These are phyloP conservation scores for Hemitrygon akajei DNA, from an alignment of 2,797 vertebrate species.

Conservation along the genomic window DNA sequence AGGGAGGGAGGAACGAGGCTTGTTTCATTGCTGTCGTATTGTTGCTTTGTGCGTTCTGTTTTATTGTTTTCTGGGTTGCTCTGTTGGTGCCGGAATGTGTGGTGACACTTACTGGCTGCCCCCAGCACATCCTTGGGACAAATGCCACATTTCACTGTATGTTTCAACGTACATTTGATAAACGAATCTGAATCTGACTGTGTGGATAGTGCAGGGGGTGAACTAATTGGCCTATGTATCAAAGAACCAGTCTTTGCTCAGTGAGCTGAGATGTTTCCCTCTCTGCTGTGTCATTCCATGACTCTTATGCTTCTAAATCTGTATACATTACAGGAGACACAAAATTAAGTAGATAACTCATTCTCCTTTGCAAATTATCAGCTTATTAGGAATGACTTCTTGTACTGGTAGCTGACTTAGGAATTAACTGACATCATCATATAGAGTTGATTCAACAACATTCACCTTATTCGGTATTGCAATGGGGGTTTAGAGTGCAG, in stretches of 20 bases:
- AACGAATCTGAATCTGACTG: background rate
- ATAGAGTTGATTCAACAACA: background rate
- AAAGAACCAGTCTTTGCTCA: background rate
- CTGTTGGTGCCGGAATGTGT: too few species aligned
- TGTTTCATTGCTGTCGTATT: too few species aligned
- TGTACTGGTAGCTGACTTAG: background rate
- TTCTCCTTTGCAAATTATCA: background rate
- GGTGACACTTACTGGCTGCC: too few species aligned
- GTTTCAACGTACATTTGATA: too few species aligned
- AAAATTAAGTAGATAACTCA: background rate
- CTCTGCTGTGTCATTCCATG: background rate
- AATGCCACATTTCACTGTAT: too few species aligned
- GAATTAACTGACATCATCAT: background rate
- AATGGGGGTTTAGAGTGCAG: background rate
- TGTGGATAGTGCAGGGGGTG: background rate
- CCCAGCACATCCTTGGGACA: too few species aligned
- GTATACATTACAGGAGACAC: background rate
- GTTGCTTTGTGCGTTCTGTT: too few species aligned
- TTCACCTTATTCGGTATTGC: background rate
- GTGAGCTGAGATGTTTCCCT: background rate
- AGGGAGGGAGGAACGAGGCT: too few species aligned
- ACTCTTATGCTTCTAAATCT: background rate
- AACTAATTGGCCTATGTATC: too few species aligned
- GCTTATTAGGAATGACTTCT: background rate
- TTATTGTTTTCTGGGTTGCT: too few species aligned